Conservation (phyloP, 2,888 invertebrate genomes). For the Vandiemenella viatica region DNA sequence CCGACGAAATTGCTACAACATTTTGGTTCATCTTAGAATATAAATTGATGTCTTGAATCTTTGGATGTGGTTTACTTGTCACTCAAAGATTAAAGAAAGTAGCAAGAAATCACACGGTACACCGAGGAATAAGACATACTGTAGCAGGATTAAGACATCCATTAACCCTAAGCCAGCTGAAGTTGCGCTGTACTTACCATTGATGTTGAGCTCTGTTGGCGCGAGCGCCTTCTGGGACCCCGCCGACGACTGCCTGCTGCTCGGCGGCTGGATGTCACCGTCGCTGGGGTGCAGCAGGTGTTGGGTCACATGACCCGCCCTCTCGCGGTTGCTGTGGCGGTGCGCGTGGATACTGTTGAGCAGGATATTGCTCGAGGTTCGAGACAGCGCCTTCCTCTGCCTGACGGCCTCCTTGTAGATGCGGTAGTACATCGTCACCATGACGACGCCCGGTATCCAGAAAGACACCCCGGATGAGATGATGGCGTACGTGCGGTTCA, state of each 20-base stretch:
- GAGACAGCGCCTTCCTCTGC: conserved; percentile 64
- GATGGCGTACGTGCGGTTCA: conserved; percentile 73
- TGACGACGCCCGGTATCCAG: conserved; percentile 84
- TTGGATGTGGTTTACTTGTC: too few relatives aligned
- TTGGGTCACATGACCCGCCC: conserved; percentile 35
- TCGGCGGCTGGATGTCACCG: conserved; percentile 36
- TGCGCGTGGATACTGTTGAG: conserved; percentile 73
- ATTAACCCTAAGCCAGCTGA: too few relatives aligned
- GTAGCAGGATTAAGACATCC: too few relatives aligned
- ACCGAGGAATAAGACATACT: too few relatives aligned
- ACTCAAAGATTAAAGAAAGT: too few relatives aligned
- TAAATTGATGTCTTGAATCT: too few relatives aligned
- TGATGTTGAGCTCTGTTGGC: conserved; percentile 55
- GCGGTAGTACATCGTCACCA: conserved; percentile 82
- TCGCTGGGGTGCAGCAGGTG: conserved; percentile 45
- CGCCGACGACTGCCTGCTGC: conserved; percentile 40
- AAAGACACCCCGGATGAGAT: conserved; percentile 82
- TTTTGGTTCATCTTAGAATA: too few relatives aligned
- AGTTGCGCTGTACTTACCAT: conserved; percentile 55
- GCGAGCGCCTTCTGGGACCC: conserved; percentile 31
- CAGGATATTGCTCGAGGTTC: conserved; percentile 75
- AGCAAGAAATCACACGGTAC: too few relatives aligned
- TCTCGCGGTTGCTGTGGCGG: conserved; percentile 51
- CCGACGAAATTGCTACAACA: too few relatives aligned
- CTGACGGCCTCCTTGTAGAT: conserved; percentile 73